Base-by-base conservation (phyloP, 2,797 vertebrate species). In the Amphiprion clarkii region DNA sequence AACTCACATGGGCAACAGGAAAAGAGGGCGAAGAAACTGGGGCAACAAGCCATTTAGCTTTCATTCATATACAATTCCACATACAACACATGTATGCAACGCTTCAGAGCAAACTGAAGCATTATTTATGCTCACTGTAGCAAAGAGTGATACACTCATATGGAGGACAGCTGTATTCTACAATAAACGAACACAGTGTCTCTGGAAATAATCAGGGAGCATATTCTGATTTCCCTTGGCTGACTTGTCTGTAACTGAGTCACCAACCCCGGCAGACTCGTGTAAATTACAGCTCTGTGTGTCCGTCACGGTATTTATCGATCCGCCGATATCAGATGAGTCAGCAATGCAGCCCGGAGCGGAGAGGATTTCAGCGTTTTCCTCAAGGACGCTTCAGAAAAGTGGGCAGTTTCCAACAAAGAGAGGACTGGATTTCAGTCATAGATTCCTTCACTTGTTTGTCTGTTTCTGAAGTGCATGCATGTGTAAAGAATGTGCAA, bases 91-190 rank as follows among this genome's bases (percentile, higher is more conserved):
- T 25, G 39, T 67, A 25, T 66, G 71, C 19, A 25, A 3, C 59
- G 12, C 62, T 39, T 21, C 3, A 17, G 39, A 76, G 62, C 42
- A 67, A 73, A 76, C 40, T 0, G 25, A 33, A 67, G 33, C 11
- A 66, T 76, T 63, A 72, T 49, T 74, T 79, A 36, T 44, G 63
- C 77, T 67, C 60, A 36, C 60, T 58, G 53, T 23, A 66, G 61
- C 75, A 79, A 51, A 71, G 48, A 55, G 17, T 25, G 19, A 52
- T 6, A 36, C 0, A 16, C 19, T 33, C 42, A 21, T 51, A 51
- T 51, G n/a, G 19, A n/a, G 48, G 48, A 12, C 48, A 21, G 48
- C 9, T 10, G 8, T 11, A 46, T 31, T 16, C 4, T 1, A 46
- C 42, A 73, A 49, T 6, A 49, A 14, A 10, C n/a, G 1, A 65